Evolutionary conservation across 2,888 invertebrate species (phyloP).

Genomic region (Boloria euphrosyne): DNA sequence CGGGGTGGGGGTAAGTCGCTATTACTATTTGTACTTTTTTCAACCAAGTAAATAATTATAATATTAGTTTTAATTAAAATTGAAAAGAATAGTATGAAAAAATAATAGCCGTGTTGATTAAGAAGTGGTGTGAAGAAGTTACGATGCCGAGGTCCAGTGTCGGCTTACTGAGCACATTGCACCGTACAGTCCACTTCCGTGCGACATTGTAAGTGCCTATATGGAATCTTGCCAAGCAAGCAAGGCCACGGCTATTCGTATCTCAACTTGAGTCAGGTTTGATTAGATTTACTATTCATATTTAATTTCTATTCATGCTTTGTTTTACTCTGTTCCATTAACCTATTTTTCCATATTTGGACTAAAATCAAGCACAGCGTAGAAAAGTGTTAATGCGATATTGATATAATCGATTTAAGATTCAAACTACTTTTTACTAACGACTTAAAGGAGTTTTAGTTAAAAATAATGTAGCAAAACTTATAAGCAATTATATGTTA

Average conservation of each 20-base stretch:
- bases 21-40: too few species aligned
- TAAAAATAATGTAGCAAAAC: too few species aligned
- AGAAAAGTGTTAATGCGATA: too few species aligned
- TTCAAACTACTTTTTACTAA: too few species aligned
- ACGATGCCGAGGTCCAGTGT: slow-evolving; percentile 5
- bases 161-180: slow-evolving; percentile 22
- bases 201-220: slow-evolving; percentile 41
- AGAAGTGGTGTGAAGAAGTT: slow-evolving; percentile 3
- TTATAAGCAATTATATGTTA: too few species aligned
- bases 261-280: slow-evolving; percentile 27
- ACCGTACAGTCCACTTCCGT: slow-evolving; percentile 28
- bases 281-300: slow-evolving; percentile 22
- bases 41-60: too few species aligned
- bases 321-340: background rate
- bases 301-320: background rate
- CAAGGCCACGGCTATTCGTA: slow-evolving; percentile 36
- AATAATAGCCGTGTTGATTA: background rate
- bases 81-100: background rate
- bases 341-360: too few species aligned
- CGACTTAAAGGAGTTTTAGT: too few species aligned
- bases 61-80: background rate
- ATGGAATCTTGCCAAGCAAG: slow-evolving; percentile 41
- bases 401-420: too few species aligned
- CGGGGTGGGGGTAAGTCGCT: too few species aligned
- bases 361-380: too few species aligned